These are phyloP conservation scores for Augochlorella aurata DNA, from an alignment of 2,888 invertebrate species.

Conservation along the genomic window DNA sequence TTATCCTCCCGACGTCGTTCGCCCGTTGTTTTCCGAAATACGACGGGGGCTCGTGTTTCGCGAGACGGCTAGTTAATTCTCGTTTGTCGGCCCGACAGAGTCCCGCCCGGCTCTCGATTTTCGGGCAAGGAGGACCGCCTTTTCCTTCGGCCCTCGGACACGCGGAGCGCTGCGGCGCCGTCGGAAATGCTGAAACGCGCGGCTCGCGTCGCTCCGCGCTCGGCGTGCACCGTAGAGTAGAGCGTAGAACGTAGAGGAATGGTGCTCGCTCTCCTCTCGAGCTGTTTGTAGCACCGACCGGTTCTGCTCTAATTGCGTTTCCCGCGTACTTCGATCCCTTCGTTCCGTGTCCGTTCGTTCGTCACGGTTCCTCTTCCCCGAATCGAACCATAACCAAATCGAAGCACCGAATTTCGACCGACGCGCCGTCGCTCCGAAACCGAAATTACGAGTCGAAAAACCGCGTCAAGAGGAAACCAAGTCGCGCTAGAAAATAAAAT, in stretches of 20 bases:
- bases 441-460: too few relatives aligned
- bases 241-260: constrained; percentile 40
- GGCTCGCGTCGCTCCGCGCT: too few relatives aligned
- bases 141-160: background rate
- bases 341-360: constrained; percentile 48
- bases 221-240: too few relatives aligned
- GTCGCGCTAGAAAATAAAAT: background rate
- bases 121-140: background rate
- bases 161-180: background rate
- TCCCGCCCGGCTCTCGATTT: background rate
- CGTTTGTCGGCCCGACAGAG: background rate
- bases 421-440: background rate
- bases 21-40: background rate
- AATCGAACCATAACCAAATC: constrained; percentile 9
- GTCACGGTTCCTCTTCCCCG: constrained; percentile 60
- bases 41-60: too few relatives aligned
- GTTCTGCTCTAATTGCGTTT: constrained; percentile 73
- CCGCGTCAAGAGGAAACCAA: too few relatives aligned
- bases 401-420: background rate
- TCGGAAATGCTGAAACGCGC: background rate
- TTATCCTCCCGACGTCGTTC: background rate
- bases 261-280: constrained; percentile 35
- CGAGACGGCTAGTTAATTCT: background rate
- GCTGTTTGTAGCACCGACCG: constrained; percentile 61
- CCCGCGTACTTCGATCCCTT: constrained; percentile 59